Base-by-base conservation (phyloP, 2,888 invertebrate genomes). In the Hydrotaea cyrtoneurina region DNA sequence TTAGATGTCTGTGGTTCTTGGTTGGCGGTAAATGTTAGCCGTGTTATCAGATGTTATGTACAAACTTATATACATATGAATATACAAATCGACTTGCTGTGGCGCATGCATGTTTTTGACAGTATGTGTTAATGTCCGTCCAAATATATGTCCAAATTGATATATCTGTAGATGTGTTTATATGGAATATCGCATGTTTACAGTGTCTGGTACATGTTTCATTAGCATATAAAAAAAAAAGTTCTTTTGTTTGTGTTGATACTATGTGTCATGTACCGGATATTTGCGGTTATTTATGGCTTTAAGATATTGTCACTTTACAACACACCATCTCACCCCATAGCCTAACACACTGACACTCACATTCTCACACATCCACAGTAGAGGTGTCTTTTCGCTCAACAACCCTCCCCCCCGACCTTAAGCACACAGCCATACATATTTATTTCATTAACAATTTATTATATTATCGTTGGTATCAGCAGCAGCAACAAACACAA, bases 251-350 rank as follows among this genome's bases (percentile, higher is more conserved):
- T 39, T 80, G 62, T 76, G 88, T 89, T 90, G 90, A 88, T 90
- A 90, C 88, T 90, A 90, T 88, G 89, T 91, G 90, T 90, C 90
- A 91, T 87, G 89, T 88, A 90, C 87, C 87, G 90, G 90, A 90
- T 90, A 90, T 89, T 88, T 90, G 90, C 87, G 87, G 90, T 90
- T 91, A 90, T 90, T 90, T 90, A 90, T 91, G 86, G 82, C 85
- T 77, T 77, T 55, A 82, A 85, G 79, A 85, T 85, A 79, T 85
- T 85, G 85, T 82, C 85, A 85, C 81, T 82, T 85, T 77, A 85
- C 69, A 80, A 46, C 46, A 46, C 39, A 26, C 62, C 59, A 23
- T 26, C 26, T 31, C 31, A n/a, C n/a, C 1, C 59, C 62, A 62
- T 59, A 26, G 11, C 15, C 26, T 19, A 26, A 19, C 17, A 59